Evolutionary conservation across 2,797 vertebrate species (phyloP), one percentile per base, ranked within the genome.

Genomic region (Hypotaenidia philippensis): DNA sequence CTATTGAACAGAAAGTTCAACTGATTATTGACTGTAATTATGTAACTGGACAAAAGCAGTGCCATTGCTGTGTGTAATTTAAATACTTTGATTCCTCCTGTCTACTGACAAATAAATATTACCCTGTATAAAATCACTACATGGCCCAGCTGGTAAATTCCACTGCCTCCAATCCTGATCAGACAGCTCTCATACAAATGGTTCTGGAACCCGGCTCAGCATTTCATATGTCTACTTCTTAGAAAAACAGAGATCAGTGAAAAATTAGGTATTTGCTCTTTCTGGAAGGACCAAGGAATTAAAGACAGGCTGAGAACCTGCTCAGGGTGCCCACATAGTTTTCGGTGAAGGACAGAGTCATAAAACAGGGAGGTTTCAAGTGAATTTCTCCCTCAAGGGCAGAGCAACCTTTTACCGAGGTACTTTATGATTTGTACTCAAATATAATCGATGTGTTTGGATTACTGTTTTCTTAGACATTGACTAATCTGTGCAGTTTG

Each of bases 31-130:
- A 47, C 49, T 81, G 50, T 76, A 57, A 50, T 52, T n/a, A 36
- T 21, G 63, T 36, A 29, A 1, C 5, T 57, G 75, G 49, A 63
- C 66, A 77, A 76, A 87, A 76, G 75, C 61, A 76, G n/a, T 70
- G 32, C 69, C 66, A 40, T 31, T 70, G 49, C 40, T 76, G 22
- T 75, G 8, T 76, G 47, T 83, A 41, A 23, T 55, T 83, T 70
- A 36, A 83, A 83, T 49, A 22, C 15, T 59, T 78, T 66, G 75
- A 65, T 78, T 94, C 55, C 47, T 90, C 52, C 47, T 9, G 1
- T 9, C 61, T 60, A 11, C 21, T 78, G 60, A 84, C 26, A 90
- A 95, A 96, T 96, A 97, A 94, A 95, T 57, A 76, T n/a, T n/a
- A 69, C 44, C 34, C 31, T 94, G 53, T 74, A 45, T 57, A 56